phyloP scores from a whole-genome alignment of 2,888 invertebrate species.

The Lithophane ornitopus region DNA sequence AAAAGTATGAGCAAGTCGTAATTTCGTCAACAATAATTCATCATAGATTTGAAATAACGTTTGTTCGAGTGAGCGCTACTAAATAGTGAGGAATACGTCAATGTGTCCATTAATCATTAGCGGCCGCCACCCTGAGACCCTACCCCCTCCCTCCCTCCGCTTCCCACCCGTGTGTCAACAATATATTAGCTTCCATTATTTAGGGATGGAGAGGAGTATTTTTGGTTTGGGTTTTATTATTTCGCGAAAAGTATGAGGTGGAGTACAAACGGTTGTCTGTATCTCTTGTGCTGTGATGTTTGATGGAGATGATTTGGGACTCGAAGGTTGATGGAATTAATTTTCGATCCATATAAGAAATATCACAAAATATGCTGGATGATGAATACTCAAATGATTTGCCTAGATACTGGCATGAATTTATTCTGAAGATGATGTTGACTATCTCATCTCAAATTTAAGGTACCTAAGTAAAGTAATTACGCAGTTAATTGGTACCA shows the following conservation, averaged over 20 bases:
- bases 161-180: slow-evolving; percentile 78
- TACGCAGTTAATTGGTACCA: neutral
- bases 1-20: slow-evolving; percentile 11
- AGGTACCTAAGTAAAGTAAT: neutral
- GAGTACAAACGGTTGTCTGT: slow-evolving; percentile 40
- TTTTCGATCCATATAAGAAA: neutral
- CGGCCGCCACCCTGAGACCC: slow-evolving; percentile 65
- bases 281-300: slow-evolving; percentile 36
- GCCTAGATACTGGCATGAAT: neutral
- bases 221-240: slow-evolving; percentile 66
- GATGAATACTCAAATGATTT: neutral
- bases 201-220: slow-evolving; percentile 73
- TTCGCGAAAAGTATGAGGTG: slow-evolving; percentile 47
- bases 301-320: slow-evolving; percentile 19
- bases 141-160: slow-evolving; percentile 65
- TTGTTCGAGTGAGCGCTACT: slow-evolving; percentile 69
- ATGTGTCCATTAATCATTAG: slow-evolving; percentile 85
- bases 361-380: neutral
- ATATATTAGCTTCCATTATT: slow-evolving; percentile 83
- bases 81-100: slow-evolving; percentile 82
- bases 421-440: neutral
- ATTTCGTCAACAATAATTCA: slow-evolving; percentile 48
- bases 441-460: neutral
- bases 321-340: neutral
- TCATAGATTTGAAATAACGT: slow-evolving; percentile 67